Base-by-base conservation (phyloP, 2,797 vertebrate genomes). In the Gouania willdenowi region DNA sequence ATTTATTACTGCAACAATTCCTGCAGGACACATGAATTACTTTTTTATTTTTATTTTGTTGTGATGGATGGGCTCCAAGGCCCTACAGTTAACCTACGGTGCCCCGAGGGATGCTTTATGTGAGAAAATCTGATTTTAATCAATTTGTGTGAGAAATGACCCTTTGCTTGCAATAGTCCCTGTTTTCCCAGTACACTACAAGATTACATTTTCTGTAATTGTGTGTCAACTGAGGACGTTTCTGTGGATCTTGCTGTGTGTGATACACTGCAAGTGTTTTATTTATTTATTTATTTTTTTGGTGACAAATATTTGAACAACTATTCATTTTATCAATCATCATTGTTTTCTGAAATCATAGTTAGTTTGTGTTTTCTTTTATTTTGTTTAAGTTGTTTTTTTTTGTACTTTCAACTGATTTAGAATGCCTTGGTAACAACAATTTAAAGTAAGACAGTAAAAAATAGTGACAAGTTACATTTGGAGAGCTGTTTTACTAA, bases 1-100 rank as follows among this genome's bases (percentile, higher is more conserved):
- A 76, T 81, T 50, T 55, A 74, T 78, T 64, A 71, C 41, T 41
- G 35, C 31, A 19, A 33, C 40, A 58, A 67, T 74, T 82, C 72
- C 50, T 60, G 37, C 53, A 73, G 63, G 56, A 71, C 48, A 49
- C 27, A 22, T 31, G 33, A 47, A 46, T 35, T 34, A 40, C 40
- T 43, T 66, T 64, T 70, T 77, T 61, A 71, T 58, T 57, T 75
- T 76, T 65, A 35, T 2, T 60, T 45, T 41, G 30, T 17, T 26
- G 43, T 75, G 74, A 86, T 70, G 48, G 67, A 85, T 81, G 66
- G 47, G 46, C 49, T 52, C 6, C 16, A 25, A 32, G 25, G 27
- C 23, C 52, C 26, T 28, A 53, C 38, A 46, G 65, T 66, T 73
- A 66, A 53, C 55, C 48, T 35, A 14, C 10, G 35, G 30, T 49